Evolutionary conservation across 2,113 vertebrate species (phyloP).

Genomic region (Bothrops jararaca): DNA sequence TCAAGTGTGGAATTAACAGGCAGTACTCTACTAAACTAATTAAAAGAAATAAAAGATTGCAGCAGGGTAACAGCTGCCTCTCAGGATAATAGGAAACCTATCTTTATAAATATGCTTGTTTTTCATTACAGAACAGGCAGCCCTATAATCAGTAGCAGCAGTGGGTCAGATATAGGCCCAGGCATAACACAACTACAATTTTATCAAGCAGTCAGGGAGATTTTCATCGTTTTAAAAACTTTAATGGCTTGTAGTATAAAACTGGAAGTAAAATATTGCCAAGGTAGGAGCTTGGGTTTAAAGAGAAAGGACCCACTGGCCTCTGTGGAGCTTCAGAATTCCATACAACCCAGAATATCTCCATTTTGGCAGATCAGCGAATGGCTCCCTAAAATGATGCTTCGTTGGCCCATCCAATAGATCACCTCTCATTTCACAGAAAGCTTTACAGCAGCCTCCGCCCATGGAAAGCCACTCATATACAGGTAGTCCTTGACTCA

Average conservation of each 20-base stretch:
- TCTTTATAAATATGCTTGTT: conserved; percentile 55
- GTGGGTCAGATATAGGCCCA: conserved; percentile 48
- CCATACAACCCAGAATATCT: background rate
- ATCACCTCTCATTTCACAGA: background rate
- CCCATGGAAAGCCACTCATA: background rate
- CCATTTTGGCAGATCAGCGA: background rate
- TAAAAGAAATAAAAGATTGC: conserved; percentile 40
- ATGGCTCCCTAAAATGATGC: background rate
- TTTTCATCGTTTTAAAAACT: conserved; percentile 41
- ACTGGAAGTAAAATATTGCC: conserved; percentile 42
- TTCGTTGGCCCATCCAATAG: background rate
- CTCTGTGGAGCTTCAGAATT: background rate
- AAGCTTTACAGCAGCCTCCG: background rate
- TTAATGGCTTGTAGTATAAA: conserved; percentile 51
- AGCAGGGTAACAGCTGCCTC: conserved; percentile 47
- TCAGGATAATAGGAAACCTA: conserved; percentile 55
- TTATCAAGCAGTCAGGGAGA: conserved; percentile 42
- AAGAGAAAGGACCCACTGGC: background rate
- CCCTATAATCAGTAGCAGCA: conserved; percentile 62
- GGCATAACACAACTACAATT: conserved; percentile 56
- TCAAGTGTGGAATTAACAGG: conserved; percentile 43
- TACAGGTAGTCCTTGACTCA: background rate
- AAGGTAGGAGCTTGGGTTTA: conserved; percentile 30
- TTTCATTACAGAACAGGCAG: conserved; percentile 50
- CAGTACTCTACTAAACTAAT: conserved; percentile 48